Base-by-base conservation (phyloP, 2,113 vertebrate genomes). In the Macheiramphus alcinus region DNA sequence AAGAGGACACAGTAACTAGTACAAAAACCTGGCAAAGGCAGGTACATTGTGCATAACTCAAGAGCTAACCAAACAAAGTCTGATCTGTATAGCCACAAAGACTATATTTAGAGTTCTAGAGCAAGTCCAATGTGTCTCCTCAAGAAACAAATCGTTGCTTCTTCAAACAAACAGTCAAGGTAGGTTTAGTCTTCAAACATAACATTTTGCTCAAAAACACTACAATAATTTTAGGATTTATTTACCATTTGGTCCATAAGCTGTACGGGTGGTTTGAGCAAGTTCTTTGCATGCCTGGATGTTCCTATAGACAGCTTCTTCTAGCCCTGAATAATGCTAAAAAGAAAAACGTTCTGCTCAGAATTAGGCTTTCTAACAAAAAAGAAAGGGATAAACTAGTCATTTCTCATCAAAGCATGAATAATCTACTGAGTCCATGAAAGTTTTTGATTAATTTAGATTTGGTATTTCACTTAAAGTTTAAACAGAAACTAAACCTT, bases 241-340 rank as follows among this genome's bases (percentile, higher is more conserved):
- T 67, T 97, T 98, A 99, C 99, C 99, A 26, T 99, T 99, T 68
- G 99, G 99, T 91, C 99, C 99, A 79, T 99, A 99, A 18, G 99
- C 99, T 29, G 99, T 99, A 71, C 99, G 99, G 50, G 99, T 99
- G 20, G 99, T 99, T 82, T 99, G 99, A 53, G 99, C 98, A 90
- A 99, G 98, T 79, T 99, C 99, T 94, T 99, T 99, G 86, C 99
- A 99, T 36, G 99, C 99, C 92, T 99, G 98, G 97, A 99, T 99
- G 90, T 99, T 99, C 71, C 99, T 98, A 53, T 97, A 99, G 19
- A 99, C 99, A 34, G 99, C 99, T 83, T 99, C 99, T 94, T 99
- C 99, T 74, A 99, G 97, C 53, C 99, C 99, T 65, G 99, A 99
- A 98, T 98, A 99, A 98, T 99, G 99, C 99, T 99, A 88, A 81